Percentiles rank a stretch among this genome's conserved stretches.
Conservation (phyloP, 2,888 invertebrate species). For the Laothoe populi region DNA sequence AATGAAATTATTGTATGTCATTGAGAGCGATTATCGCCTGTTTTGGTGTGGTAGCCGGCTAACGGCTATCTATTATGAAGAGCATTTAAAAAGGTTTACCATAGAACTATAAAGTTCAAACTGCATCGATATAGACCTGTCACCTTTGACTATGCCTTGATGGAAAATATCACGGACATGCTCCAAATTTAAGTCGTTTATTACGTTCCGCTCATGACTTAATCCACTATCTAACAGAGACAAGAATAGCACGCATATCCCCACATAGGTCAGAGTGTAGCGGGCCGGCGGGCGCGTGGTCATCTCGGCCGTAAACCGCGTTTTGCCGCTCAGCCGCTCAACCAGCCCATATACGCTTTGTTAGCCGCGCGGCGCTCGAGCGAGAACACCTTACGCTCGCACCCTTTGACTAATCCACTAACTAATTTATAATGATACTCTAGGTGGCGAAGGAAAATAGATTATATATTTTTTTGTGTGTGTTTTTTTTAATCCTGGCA, state of each 20-base stretch:
- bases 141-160: too few relatives aligned
- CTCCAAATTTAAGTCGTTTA: too few relatives aligned
- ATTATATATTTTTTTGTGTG: not conserved
- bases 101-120: too few relatives aligned
- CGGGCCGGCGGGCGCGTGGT: constrained; percentile 27
- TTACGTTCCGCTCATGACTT: not conserved
- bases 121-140: too few relatives aligned
- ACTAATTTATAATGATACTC: not conserved
- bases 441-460: not conserved
- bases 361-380: constrained; percentile 1
- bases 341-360: constrained; percentile 21
- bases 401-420: constrained; percentile 9
- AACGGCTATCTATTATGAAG: too few relatives aligned
- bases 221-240: not conserved
- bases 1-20: too few relatives aligned
- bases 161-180: too few relatives aligned
- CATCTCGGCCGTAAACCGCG: constrained; percentile 34
- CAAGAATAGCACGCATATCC: constrained; percentile 35
- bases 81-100: too few relatives aligned
- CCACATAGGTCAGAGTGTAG: constrained; percentile 25
- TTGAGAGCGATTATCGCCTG: too few relatives aligned
- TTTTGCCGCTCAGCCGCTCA: constrained; percentile 30
- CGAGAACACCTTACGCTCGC: constrained; percentile 16
- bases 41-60: too few relatives aligned
- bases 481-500: too few relatives aligned